Percentiles rank a stretch among this genome's conserved stretches.
Conservation (phyloP, 2,888 invertebrate genomes). For the Diaperis boleti region DNA sequence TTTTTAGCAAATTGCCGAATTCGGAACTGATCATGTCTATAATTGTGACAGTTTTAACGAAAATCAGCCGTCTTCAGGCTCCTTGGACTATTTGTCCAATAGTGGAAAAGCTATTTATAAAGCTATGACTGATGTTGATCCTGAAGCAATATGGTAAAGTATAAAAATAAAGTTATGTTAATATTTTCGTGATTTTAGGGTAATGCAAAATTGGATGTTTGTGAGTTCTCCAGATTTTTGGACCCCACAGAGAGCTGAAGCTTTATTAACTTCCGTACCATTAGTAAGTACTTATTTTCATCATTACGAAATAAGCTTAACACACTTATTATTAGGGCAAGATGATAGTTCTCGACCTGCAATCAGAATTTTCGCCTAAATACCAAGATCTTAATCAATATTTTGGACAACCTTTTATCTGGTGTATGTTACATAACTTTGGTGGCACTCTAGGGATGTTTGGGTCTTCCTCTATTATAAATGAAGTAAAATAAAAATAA, state of each 20-base stretch:
- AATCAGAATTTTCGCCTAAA: constrained; percentile 88
- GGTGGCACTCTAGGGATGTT: constrained; percentile 95
- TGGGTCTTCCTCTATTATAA: constrained; percentile 83
- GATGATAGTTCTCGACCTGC: constrained; percentile 89
- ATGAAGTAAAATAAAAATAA: constrained; percentile 65
- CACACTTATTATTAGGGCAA: constrained; percentile 71
- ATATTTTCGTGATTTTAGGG: constrained; percentile 67
- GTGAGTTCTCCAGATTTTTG: constrained; percentile 71
- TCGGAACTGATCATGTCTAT: constrained; percentile 87
- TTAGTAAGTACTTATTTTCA: constrained; percentile 66
- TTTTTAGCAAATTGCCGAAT: constrained; percentile 72
- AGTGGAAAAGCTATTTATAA: constrained; percentile 79
- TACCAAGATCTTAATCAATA: constrained; percentile 82
- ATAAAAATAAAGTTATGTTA: not conserved
- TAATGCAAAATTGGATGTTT: constrained; percentile 80
- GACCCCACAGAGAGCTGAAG: constrained; percentile 71
- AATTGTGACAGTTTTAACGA: constrained; percentile 96
- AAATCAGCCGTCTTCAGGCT: constrained; percentile 75
- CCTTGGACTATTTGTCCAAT: constrained; percentile 72
- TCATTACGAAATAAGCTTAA: constrained; percentile 52
- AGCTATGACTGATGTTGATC: constrained; percentile 78
- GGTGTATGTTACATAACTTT: constrained; percentile 98
- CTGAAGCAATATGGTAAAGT: constrained; percentile 84
- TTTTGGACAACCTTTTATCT: constrained; percentile 94
- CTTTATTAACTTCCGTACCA: constrained; percentile 77